Conservation (phyloP, 1,140 invertebrate species). For the Heliconius hewitsoni region DNA sequence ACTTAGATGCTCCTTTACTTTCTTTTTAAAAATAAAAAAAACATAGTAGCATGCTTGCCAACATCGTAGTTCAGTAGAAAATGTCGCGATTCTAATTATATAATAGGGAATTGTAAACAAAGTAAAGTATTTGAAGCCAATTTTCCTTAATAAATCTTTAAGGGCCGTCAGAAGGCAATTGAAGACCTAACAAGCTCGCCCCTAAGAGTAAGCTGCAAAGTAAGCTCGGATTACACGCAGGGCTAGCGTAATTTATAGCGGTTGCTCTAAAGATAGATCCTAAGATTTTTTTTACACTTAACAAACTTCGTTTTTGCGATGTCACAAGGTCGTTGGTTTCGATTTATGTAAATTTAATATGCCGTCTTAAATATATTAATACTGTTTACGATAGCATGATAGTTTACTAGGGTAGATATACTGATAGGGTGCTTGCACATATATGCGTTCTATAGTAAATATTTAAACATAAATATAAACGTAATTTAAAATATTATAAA, state of each 20-base stretch:
- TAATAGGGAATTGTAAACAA: neutral
- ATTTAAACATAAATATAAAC: no score
- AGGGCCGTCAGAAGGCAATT: slow-evolving; percentile 14
- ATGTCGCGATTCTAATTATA: neutral
- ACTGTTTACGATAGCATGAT: no score
- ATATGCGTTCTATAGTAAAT: no score
- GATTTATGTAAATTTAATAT: no score
- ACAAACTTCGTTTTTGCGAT: neutral
- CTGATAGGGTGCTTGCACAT: rapidly evolving
- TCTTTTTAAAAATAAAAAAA: no score
- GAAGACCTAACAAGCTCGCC: slow-evolving; percentile 12
- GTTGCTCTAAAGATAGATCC: neutral
- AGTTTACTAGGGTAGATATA: no score
- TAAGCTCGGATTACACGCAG: slow-evolving; percentile 17
- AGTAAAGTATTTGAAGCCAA: slow-evolving; percentile 13
- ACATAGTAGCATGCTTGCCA: no score
- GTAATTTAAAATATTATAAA: no score
- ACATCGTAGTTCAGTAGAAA: no score
- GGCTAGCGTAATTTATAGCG: neutral
- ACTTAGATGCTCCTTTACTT: no score
- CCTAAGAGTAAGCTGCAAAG: slow-evolving; percentile 9
- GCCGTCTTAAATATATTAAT: no score
- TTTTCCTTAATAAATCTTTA: slow-evolving; percentile 20
- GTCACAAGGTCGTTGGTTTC: neutral
- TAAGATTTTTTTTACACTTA: neutral